Percentiles rank a stretch among this genome's conserved stretches.
phyloP scores from a whole-genome alignment of 2,888 invertebrate genomes.

The Lithophane ornitopus region DNA sequence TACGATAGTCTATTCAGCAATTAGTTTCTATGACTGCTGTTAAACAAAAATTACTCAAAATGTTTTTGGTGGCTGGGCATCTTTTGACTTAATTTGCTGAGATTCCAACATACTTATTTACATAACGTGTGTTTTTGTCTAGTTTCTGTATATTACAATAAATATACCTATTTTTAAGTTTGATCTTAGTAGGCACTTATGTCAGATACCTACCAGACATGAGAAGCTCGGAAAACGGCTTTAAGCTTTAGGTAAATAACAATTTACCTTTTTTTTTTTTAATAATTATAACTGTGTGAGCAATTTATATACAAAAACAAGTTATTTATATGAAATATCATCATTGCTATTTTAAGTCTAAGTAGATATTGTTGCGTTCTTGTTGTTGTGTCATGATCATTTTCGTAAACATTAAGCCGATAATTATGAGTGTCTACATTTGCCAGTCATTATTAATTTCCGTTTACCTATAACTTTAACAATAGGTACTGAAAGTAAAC shows the following conservation, averaged over 20 bases:
- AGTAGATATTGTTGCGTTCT: background rate
- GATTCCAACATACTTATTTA: background rate
- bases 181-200: background rate
- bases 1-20: too few species aligned
- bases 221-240: background rate
- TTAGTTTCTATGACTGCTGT: too few species aligned
- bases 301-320: background rate
- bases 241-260: background rate
- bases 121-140: background rate
- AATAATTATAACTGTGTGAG: background rate
- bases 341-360: background rate
- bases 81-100: background rate
- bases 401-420: constrained; percentile 7
- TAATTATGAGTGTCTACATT: background rate
- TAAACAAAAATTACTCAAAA: too few species aligned
- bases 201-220: background rate
- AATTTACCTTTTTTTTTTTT: background rate
- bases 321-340: background rate
- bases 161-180: background rate
- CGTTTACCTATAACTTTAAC: background rate
- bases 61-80: too few species aligned
- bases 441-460: constrained; percentile 13
- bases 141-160: background rate
- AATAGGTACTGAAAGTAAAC: background rate
- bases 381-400: constrained; percentile 17